Base-by-base conservation (phyloP, 92 coral and sea anemone genomes). In the Bergia sp. region DNA sequence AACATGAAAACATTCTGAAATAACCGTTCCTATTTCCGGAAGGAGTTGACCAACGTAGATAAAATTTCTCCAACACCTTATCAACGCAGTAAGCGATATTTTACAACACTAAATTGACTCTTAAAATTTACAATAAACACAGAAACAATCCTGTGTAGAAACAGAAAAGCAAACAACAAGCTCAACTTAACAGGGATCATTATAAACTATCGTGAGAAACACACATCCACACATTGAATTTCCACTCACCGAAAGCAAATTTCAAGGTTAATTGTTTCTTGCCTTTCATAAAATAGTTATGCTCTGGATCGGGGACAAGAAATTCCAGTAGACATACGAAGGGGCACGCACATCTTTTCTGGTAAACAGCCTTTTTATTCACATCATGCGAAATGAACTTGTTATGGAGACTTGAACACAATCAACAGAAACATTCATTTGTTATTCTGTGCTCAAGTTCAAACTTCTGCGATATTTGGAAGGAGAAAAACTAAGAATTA, bases 281-380 rank as follows among this genome's bases (percentile, higher is more conserved):
- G 85, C 44, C 50, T 80, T 38, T 29, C 66, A 37, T 1, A 80
- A 61, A 58, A 12, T 61, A 16, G 45, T 0, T 6, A 9, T 12
- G 49, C 45, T 15, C 42, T 37, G 43, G 72, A 37, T 80, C 13
- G 21, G 73, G 11, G 73, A 20, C 71, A 15, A 81, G 47, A 58
- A 81, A 81, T 81, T 81, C 85, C 85, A 55, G 7, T 58, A 81
- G 47, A 57, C 41, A 37, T 7, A n/a, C 74, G 12, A 38, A 81
- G 16, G 44, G 37, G 85, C 74, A 61, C 40, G 43, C 36, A 7
- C 73, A 81, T 3, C 6, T 55, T 58, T 50, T 53, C n/a, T 50
- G 23, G 45, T 57, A 81, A 61, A 38, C 40, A 15, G 39, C 39
- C 49, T 12, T 18, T 42, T 77, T 40, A 81, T 18, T 12, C 53